A percentile compares a stretch with the other conserved stretches of the same genome.
Evolutionary conservation across 2,797 vertebrate genomes (phyloP).

Genomic region (Calcarius lapponicus): DNA sequence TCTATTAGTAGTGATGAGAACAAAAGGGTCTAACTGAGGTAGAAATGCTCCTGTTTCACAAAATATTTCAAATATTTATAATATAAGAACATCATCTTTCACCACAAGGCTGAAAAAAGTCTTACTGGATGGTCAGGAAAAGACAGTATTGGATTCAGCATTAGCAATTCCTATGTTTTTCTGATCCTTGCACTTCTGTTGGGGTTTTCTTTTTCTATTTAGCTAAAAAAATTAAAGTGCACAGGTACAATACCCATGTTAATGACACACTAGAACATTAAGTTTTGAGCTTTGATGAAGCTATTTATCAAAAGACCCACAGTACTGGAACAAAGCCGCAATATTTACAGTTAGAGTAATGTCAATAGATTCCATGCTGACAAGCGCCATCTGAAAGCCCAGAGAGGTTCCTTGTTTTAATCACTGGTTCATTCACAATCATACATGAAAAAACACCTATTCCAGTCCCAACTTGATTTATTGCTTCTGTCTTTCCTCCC

Average conservation of each 20-base stretch:
- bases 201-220: not conserved
- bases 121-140: not conserved
- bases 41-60: not conserved
- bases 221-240: not conserved
- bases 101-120: not conserved
- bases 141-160: not conserved
- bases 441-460: constrained; percentile 50
- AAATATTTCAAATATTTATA: not conserved
- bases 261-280: constrained; percentile 10
- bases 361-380: not conserved
- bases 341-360: constrained; percentile 12
- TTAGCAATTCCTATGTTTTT: not conserved
- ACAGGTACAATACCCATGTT: not conserved
- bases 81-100: not conserved
- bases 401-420: constrained; percentile 46
- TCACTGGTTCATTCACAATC: constrained; percentile 30
- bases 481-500: constrained; percentile 32
- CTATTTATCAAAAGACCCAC: constrained; percentile 12
- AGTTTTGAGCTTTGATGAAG: constrained; percentile 15
- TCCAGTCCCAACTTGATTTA: constrained; percentile 49
- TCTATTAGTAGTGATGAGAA: not conserved
- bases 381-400: constrained; percentile 3
- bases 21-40: not conserved
- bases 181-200: not conserved
- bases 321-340: not conserved